phyloP scores from a whole-genome alignment of 2,888 invertebrate species.

The Galerucella nymphaeae region DNA sequence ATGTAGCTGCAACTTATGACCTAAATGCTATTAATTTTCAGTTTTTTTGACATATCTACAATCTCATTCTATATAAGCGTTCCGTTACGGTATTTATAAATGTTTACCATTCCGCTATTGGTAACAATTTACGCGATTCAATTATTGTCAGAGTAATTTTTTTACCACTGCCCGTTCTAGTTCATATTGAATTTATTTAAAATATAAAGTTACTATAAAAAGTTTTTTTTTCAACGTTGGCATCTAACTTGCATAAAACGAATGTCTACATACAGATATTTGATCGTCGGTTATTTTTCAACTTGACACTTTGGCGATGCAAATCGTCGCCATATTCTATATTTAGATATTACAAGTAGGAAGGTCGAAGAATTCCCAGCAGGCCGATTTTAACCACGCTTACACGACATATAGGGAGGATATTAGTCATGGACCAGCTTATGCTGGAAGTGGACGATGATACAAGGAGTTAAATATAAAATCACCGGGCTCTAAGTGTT shows the following conservation, averaged over 20 bases:
- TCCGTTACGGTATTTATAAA: slow-evolving; percentile 6
- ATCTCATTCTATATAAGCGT: slow-evolving; percentile 16
- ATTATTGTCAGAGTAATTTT: background rate
- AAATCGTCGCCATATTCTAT: slow-evolving; percentile 33
- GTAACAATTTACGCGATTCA: slow-evolving; percentile 10
- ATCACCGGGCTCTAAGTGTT: background rate
- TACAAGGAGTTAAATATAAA: background rate
- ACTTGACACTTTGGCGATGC: slow-evolving; percentile 31
- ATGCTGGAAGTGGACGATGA: background rate
- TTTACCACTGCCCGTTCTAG: too few species aligned
- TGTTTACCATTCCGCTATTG: slow-evolving; percentile 7
- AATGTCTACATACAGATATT: slow-evolving; percentile 23
- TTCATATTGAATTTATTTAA: background rate
- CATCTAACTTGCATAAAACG: slow-evolving; percentile 1
- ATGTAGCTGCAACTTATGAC: slow-evolving; percentile 17
- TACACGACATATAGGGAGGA: slow-evolving; percentile 30
- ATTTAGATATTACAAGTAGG: slow-evolving; percentile 35
- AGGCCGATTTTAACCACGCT: slow-evolving; percentile 25
- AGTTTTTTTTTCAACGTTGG: background rate
- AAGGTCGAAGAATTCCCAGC: slow-evolving; percentile 37
- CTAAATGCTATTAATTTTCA: slow-evolving; percentile 22
- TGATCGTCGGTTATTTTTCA: slow-evolving; percentile 31
- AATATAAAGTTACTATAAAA: background rate
- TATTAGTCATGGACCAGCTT: slow-evolving; percentile 25
- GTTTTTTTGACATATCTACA: slow-evolving; percentile 12